These are phyloP conservation scores for Tympanuchus pallidicinctus DNA, from an alignment of 2,113 vertebrate species.

Conservation along the genomic window DNA sequence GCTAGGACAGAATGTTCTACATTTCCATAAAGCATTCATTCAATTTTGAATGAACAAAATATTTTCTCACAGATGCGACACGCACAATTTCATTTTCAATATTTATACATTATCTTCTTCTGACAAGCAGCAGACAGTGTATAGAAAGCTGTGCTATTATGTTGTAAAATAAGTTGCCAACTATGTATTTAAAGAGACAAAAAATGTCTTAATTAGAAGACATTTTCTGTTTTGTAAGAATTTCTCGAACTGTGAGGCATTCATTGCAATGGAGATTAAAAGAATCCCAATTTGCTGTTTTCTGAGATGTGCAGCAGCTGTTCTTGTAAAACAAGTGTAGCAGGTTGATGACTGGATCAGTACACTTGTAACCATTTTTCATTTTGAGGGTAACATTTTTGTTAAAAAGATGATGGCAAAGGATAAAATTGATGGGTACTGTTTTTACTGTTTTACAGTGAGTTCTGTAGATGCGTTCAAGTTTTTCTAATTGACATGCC, in stretches of 20 bases:
- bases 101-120: conserved; percentile 21
- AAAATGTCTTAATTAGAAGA: not conserved
- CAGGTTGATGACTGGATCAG: not conserved
- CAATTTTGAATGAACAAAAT: conserved; percentile 44
- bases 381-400: not conserved
- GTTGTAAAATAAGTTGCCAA: not conserved
- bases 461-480: not conserved
- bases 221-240: not conserved
- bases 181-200: not conserved
- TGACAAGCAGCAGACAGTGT: conserved; percentile 20
- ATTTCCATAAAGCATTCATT: conserved; percentile 38
- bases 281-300: not conserved
- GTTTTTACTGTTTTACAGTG: not conserved
- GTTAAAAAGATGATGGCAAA: not conserved
- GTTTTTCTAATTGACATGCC: not conserved
- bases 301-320: not conserved
- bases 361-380: not conserved
- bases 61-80: conserved; percentile 42
- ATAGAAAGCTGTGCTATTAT: not conserved
- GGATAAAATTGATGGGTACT: not conserved
- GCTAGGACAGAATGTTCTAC: conserved; percentile 2
- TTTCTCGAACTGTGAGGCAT: not conserved
- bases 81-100: conserved; percentile 40
- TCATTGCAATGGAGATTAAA: not conserved
- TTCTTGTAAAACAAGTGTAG: not conserved